A percentile compares a stretch with the other conserved stretches of the same genome.
Evolutionary conservation across 2,113 vertebrate genomes (phyloP).

Genomic region (Nesogale talazaci): DNA sequence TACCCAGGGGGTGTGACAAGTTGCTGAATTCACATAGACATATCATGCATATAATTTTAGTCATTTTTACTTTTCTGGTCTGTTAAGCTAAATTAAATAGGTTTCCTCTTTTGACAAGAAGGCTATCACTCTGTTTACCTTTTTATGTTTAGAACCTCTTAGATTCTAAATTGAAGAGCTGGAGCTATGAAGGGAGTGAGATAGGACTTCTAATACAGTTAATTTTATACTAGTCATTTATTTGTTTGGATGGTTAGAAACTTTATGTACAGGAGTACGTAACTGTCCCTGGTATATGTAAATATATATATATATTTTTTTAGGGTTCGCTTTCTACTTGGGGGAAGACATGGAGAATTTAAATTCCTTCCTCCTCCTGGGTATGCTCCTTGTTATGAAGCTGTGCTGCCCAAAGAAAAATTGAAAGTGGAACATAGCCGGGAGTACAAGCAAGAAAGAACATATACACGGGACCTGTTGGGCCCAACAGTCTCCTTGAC

Average conservation of each 20-base stretch:
- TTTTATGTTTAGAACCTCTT: background rate
- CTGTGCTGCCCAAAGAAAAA: constrained; percentile 95
- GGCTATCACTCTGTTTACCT: background rate
- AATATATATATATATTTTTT: background rate
- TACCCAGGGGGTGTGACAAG: too few relatives aligned
- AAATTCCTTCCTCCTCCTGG: constrained; percentile 97
- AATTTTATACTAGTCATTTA: background rate
- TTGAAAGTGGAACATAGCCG: constrained; percentile 94
- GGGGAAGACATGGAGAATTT: constrained; percentile 97
- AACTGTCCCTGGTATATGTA: background rate
- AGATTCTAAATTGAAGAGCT: background rate
- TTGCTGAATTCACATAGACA: background rate
- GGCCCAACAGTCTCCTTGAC: constrained; percentile 93
- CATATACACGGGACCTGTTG: constrained; percentile 89
- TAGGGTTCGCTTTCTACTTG: constrained; percentile 95
- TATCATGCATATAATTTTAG: background rate
- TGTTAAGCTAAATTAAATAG: background rate
- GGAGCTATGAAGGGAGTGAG: background rate
- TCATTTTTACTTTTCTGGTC: background rate
- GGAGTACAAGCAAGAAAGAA: constrained; percentile 91
- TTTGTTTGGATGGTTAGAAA: background rate
- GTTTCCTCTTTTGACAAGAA: background rate
- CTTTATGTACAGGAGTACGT: background rate
- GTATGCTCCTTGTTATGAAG: constrained; percentile 96
- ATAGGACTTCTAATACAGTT: background rate